Base-by-base conservation (phyloP, 2,113 vertebrate species). In the Mixornis gularis region DNA sequence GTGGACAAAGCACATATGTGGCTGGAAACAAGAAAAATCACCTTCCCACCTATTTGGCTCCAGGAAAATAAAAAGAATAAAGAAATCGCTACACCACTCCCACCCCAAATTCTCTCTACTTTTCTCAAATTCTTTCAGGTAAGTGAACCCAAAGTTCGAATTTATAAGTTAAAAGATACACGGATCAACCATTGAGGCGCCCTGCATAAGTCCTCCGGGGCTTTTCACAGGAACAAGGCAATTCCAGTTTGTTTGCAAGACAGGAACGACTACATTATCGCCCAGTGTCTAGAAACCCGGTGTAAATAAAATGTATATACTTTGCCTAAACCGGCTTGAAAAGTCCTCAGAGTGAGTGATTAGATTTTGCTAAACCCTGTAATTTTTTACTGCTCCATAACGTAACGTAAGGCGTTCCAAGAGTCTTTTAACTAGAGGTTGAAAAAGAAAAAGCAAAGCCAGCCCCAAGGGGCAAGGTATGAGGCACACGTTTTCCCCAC, bases 1-100 rank as follows among this genome's bases (percentile, higher is more conserved):
- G 26, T 12, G 9, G 27, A 5, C 22, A 68, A 64, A 53, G 6
- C 41, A 68, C 3, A 1, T 9, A 20, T 0, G 10, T 15, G 21
- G 5, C 30, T 74, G 10, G 11, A 49, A 87, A 51, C 10, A 41
- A 80, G 17, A 64, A 56, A 56, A 43, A 41, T 9, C 22, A 55
- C 13, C 43, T 68, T 79, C 40, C 22, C 17, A 73, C 34, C 15
- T 55, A 60, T n/a, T 20, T 10, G 46, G 16, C 53, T 72, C 19
- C 26, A 79, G 66, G 11, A 84, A 70, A 77, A 51, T 0, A 62
- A 12, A 51, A 40, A 8, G 6, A 12, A 18, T 53, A 29, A 58
- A 26, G 15, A 78, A 46, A 43, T 10, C 6, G 1, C 5, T 62
- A 9, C 13, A 13, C 17, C 3, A 25, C 7, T 9, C 3, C 7